A percentile compares a stretch with the other conserved stretches of the same genome.
Evolutionary conservation across 2,888 invertebrate genomes (phyloP).

Genomic region (Resseliella maxima): DNA sequence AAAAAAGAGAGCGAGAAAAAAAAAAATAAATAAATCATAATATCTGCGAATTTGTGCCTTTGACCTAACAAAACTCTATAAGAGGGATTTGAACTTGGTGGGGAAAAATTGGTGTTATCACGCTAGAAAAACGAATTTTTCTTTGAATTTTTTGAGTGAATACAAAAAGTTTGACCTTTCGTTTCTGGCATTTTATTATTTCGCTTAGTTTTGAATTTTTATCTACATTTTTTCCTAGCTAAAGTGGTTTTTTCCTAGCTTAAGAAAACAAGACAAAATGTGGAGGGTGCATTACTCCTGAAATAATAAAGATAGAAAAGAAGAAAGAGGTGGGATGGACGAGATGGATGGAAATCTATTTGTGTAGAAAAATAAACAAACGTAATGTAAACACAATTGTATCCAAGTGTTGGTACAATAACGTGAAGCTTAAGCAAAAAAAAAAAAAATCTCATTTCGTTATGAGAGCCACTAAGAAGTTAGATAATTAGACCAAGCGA

Average conservation of each 20-base stretch:
- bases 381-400: neutral
- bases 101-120: neutral
- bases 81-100: no score
- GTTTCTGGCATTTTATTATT: neutral
- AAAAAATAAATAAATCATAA: neutral
- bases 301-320: no score
- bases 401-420: slow-evolving; percentile 9
- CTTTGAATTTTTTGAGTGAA: neutral
- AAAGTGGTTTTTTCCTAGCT: neutral
- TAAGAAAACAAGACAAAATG: no score
- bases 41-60: neutral
- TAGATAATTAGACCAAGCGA: neutral
- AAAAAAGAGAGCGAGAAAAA: no score
- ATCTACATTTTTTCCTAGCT: neutral
- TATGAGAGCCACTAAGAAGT: neutral
- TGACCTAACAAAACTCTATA: neutral
- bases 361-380: neutral
- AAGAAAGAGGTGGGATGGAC: neutral
- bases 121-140: neutral
- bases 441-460: neutral
- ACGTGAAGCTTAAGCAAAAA: neutral
- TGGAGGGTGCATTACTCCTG: no score
- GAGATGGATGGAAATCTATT: neutral
- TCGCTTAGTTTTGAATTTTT: neutral
- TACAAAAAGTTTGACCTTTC: slow-evolving; percentile 3